Evolutionary conservation across 2,797 vertebrate genomes (phyloP).

Genomic region (Monodelphis domestica): DNA sequence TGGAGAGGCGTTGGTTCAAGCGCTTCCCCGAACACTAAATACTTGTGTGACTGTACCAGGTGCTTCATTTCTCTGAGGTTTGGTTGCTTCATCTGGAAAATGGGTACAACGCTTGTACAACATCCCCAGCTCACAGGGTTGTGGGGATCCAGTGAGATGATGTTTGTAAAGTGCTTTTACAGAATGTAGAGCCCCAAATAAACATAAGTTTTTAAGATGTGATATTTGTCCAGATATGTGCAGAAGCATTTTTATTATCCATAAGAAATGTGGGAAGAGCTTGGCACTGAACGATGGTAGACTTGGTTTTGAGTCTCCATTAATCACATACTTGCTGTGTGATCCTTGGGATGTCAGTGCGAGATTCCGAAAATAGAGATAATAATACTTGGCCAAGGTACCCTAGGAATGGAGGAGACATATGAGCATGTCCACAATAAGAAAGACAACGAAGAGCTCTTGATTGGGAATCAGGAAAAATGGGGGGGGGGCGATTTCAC

Average conservation of each 20-base stretch:
- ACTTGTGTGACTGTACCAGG: neutral
- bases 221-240: neutral
- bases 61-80: neutral
- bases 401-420: neutral
- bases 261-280: neutral
- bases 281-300: neutral
- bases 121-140: neutral
- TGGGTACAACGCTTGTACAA: neutral
- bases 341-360: neutral
- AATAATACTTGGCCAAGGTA: neutral
- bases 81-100: neutral
- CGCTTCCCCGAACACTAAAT: too few species aligned
- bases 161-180: neutral
- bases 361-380: neutral
- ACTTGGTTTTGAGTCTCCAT: neutral
- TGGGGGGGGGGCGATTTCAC: neutral
- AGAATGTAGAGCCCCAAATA: neutral
- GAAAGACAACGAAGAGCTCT: neutral
- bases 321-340: neutral
- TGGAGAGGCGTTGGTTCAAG: neutral
- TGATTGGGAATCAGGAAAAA: neutral
- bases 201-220: neutral
- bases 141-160: neutral
- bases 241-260: neutral
- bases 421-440: neutral